These are phyloP conservation scores for Stomatorhinus walkeri DNA, from an alignment of 2,797 vertebrate genomes.

Conservation along the genomic window DNA sequence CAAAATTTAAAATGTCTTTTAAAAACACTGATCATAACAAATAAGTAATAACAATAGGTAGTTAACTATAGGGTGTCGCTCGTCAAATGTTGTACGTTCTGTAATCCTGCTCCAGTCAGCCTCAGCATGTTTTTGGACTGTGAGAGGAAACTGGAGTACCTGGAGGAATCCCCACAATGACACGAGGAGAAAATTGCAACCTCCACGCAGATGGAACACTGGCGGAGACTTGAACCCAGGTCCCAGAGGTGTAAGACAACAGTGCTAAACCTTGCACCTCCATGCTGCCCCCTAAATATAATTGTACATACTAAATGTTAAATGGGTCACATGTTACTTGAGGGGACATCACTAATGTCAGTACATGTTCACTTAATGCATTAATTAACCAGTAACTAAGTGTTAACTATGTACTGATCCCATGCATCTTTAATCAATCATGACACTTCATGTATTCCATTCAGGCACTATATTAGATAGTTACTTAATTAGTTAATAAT, in stretches of 20 bases:
- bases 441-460: neutral
- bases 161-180: neutral
- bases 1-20: neutral
- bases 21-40: neutral
- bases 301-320: neutral
- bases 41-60: neutral
- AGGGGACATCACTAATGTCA: neutral
- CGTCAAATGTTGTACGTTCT: neutral
- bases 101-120: neutral
- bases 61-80: neutral
- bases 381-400: neutral
- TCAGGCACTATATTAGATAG: neutral
- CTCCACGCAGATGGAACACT: neutral
- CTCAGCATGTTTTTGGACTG: neutral
- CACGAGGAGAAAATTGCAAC: neutral
- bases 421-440: neutral
- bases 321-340: neutral
- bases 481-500: neutral
- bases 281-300: neutral
- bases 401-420: neutral
- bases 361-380: neutral
- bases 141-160: neutral
- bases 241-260: neutral
- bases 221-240: neutral
- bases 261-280: neutral